phyloP scores from a whole-genome alignment of 37 sponge, comb jelly and placozoan species.

The Chondrosia reniformis region DNA sequence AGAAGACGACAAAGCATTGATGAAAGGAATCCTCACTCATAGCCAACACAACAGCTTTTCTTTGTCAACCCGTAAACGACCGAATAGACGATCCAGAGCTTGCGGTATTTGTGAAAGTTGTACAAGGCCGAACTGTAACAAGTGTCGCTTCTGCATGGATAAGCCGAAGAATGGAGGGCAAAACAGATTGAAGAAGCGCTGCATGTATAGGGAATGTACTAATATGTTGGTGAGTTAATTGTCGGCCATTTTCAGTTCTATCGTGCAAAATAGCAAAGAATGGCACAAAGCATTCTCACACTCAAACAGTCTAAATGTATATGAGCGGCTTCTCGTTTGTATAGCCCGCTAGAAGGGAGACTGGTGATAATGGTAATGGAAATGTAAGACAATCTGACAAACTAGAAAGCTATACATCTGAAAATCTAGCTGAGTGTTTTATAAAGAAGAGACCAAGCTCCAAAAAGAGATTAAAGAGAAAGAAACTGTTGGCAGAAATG shows the following conservation, averaged over 20 bases:
- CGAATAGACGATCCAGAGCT: conserved; percentile 1
- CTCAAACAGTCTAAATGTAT: too few relatives aligned
- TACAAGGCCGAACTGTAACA: conserved; percentile 53
- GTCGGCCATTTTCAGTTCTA: neutral
- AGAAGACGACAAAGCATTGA: neutral
- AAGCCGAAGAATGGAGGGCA: conserved; percentile 74
- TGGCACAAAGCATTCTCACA: too few relatives aligned
- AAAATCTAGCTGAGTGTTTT: too few relatives aligned
- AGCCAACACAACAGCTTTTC: neutral
- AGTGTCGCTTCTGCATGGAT: conserved; percentile 55
- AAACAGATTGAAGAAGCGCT: conserved; percentile 61
- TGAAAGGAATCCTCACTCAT: neutral
- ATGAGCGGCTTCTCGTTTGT: too few relatives aligned
- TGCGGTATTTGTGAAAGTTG: conserved; percentile 55
- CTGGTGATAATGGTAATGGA: too few relatives aligned
- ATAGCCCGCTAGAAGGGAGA: too few relatives aligned
- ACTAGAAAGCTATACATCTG: too few relatives aligned
- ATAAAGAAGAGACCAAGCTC: too few relatives aligned
- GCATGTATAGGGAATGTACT: conserved; percentile 43
- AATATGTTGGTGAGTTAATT: conserved; percentile 33
- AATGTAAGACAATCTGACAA: too few relatives aligned
- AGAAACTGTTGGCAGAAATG: too few relatives aligned
- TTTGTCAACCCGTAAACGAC: neutral
- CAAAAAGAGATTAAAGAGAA: too few relatives aligned
- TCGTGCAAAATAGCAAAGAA: too few relatives aligned